A percentile compares a stretch with the other conserved stretches of the same genome.
phyloP scores from a whole-genome alignment of 2,797 vertebrate species.

The Threskiornis aethiopicus region DNA sequence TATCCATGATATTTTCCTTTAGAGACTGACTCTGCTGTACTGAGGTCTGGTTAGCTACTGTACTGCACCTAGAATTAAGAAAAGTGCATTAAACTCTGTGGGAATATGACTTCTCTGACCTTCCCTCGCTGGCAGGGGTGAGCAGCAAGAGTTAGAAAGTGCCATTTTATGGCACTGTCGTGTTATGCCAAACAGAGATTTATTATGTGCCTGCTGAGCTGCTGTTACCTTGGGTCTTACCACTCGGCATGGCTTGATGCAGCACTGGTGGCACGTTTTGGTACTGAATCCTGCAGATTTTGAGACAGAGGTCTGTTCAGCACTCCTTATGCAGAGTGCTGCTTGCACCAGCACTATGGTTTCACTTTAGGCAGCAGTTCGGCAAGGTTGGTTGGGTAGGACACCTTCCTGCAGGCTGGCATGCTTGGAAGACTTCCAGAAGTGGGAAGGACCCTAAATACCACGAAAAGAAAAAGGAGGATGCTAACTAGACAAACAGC shows the following conservation, averaged over 20 bases:
- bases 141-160: neutral
- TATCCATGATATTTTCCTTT: neutral
- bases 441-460: neutral
- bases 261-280: neutral
- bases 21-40: neutral
- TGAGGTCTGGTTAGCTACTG: neutral
- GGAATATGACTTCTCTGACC: neutral
- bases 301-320: accelerated
- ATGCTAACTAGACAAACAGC: neutral
- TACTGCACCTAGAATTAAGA: neutral
- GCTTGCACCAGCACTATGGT: accelerated
- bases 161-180: accelerated
- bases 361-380: neutral
- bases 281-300: neutral
- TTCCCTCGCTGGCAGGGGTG: neutral
- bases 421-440: neutral
- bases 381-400: neutral
- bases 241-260: neutral
- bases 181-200: neutral
- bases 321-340: accelerated
- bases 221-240: neutral
- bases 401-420: neutral
- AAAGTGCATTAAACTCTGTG: neutral
- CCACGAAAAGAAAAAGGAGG: neutral
- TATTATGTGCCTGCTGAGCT: neutral